These are phyloP conservation scores for Liolophura sinensis DNA, from an alignment of 1,140 invertebrate genomes.

Conservation along the genomic window DNA sequence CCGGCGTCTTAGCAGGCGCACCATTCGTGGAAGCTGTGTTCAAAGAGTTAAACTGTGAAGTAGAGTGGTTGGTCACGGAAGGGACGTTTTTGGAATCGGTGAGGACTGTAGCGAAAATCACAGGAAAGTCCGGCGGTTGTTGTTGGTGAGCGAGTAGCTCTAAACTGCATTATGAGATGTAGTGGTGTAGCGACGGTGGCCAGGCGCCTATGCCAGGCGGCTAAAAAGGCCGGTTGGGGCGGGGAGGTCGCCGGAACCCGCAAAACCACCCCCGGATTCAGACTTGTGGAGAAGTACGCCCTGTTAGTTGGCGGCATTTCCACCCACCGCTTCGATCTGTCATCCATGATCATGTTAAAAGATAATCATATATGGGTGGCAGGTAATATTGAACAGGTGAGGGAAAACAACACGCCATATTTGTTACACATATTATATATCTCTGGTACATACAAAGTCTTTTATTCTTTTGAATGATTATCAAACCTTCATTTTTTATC, in stretches of 20 bases:
- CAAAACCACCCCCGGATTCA: conserved; percentile 63
- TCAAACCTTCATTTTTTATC: too few species aligned
- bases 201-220: conserved; percentile 31
- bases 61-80: conserved; percentile 53
- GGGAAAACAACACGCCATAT: not conserved
- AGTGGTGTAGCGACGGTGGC: conserved; percentile 60
- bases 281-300: conserved; percentile 62
- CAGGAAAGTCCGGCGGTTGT: conserved; percentile 55
- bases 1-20: conserved; percentile 57
- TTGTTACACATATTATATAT: too few species aligned
- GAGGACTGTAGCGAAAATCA: conserved; percentile 47
- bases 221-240: conserved; percentile 40
- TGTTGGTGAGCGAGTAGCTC: conserved; percentile 58
- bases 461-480: too few species aligned
- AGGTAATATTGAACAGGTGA: conserved; percentile 56
- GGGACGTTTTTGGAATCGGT: conserved; percentile 42
- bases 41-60: conserved; percentile 53
- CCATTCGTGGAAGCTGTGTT: conserved; percentile 61
- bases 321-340: conserved; percentile 60
- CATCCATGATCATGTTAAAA: conserved; percentile 63
- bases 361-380: conserved; percentile 62
- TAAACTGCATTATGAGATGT: conserved; percentile 58
- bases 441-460: too few species aligned
- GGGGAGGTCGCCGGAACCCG: conserved; percentile 59
- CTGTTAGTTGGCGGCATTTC: conserved; percentile 58